Base-by-base conservation (phyloP, 2,888 invertebrate species). In the Hydriomena furcata region DNA sequence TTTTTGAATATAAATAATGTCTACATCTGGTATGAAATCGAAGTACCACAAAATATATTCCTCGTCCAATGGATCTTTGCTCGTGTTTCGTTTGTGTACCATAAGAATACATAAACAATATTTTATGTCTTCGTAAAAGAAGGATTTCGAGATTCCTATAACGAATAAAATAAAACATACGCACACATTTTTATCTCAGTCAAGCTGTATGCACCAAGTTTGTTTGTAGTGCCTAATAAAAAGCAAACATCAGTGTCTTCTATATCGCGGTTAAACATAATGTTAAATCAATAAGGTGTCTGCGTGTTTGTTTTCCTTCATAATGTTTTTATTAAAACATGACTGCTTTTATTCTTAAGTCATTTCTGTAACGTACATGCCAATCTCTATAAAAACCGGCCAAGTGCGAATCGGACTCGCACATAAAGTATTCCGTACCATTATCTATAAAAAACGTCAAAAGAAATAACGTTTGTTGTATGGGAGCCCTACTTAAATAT, bases 221-320 rank as follows among this genome's bases (percentile, higher is more conserved):
- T 41, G 36, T 51, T 41, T 51, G 52, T 32, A 52, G 36, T 51
- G 27, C 42, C 31, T 28, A 28, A 42, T 46, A 52, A 40, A 43
- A 52, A 8, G 36, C 25, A 51, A 44, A 44, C 27, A 50, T 21
- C 2, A 17, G 2, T 17, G 23, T 30, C 30, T 13, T 34, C 23
- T 23, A 24, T 30, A 13, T 28, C 7, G 13, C 21, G 27, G 21
- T 35, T 44, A 13, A 12, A 31, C 30, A 10, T 7, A n/a, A 13
- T 21, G 23, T 17, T 40, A 38, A 34, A 35, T 44, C 28, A 50
- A 44, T 44, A 27, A 17, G 17, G 10, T 10, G 11, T 7, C 27
- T 40, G 6, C 10, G 7, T 27, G 17, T 38, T 21, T 21, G 12
- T 48, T 49, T 10, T 48, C 23, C 10, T 41, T 41, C 32, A 27